A percentile compares a stretch with the other conserved stretches of the same genome.
phyloP scores from a whole-genome alignment of 2,888 invertebrate genomes.

The Conistra vaccinii region DNA sequence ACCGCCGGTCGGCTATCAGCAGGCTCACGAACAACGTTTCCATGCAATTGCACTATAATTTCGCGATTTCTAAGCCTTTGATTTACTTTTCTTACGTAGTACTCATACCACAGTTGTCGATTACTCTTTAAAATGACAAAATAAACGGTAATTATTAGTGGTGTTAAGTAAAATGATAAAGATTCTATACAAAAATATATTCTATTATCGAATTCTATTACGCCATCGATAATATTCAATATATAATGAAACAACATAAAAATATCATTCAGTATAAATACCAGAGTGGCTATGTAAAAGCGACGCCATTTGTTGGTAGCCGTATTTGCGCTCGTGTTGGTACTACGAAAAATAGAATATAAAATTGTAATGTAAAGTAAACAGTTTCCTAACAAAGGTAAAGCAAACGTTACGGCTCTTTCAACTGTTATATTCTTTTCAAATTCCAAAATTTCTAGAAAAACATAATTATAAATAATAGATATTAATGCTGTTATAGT shows the following conservation, averaged over 20 bases:
- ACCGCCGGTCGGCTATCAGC: background rate
- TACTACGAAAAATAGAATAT: background rate
- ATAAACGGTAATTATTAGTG: background rate
- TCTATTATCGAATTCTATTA: no score
- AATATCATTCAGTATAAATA: background rate
- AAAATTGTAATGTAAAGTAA: background rate
- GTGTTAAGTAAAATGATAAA: background rate
- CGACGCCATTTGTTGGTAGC: background rate
- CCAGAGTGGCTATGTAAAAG: constrained; percentile 3
- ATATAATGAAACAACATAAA: background rate
- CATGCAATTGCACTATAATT: background rate
- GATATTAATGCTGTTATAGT: background rate
- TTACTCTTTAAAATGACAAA: background rate
- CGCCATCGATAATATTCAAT: no score
- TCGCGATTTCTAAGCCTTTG: background rate
- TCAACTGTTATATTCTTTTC: fast-evolving
- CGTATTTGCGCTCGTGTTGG: background rate
- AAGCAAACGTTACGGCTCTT: background rate
- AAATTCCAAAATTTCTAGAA: background rate
- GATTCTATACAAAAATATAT: no score
- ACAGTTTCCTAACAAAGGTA: constrained; percentile 1
- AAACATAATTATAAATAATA: no score
- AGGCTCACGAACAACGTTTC: background rate
- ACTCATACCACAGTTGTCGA: background rate
- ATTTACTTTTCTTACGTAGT: background rate